These are phyloP conservation scores for Setipinna tenuifilis DNA, from an alignment of 2,797 vertebrate species.

Conservation along the genomic window DNA sequence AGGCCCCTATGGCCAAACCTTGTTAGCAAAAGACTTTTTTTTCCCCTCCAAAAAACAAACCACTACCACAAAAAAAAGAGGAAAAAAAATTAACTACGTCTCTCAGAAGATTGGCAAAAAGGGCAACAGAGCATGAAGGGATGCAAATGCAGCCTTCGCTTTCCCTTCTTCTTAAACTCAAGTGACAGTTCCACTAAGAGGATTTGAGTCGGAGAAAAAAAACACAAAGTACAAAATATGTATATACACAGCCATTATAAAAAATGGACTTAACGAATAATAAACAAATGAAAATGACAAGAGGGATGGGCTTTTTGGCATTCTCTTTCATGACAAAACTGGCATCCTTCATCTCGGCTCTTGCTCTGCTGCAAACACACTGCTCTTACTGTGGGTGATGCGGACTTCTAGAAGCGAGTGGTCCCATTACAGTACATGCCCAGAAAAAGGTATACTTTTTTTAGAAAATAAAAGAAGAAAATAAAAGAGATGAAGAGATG, in stretches of 20 bases:
- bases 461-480: not conserved
- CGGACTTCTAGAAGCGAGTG: not conserved
- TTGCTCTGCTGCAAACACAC: not conserved
- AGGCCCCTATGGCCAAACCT: constrained; percentile 14
- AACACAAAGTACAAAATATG: not conserved
- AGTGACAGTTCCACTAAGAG: constrained; percentile 24
- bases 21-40: constrained; percentile 22
- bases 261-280: constrained; percentile 4
- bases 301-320: not conserved
- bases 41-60: not conserved
- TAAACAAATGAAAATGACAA: constrained; percentile 9
- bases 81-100: constrained; percentile 7
- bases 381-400: not conserved
- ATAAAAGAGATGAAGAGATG: not conserved
- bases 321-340: not conserved
- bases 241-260: constrained; percentile 2
- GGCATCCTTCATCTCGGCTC: not conserved
- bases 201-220: constrained; percentile 11
- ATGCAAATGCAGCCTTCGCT: constrained; percentile 9
- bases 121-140: constrained; percentile 5
- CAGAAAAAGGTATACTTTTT: not conserved
- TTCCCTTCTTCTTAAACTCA: not conserved
- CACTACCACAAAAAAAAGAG: not conserved
- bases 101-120: not conserved
- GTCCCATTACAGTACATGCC: not conserved